phyloP scores from a whole-genome alignment of 2,113 vertebrate genomes.

The Salvator merianae region DNA sequence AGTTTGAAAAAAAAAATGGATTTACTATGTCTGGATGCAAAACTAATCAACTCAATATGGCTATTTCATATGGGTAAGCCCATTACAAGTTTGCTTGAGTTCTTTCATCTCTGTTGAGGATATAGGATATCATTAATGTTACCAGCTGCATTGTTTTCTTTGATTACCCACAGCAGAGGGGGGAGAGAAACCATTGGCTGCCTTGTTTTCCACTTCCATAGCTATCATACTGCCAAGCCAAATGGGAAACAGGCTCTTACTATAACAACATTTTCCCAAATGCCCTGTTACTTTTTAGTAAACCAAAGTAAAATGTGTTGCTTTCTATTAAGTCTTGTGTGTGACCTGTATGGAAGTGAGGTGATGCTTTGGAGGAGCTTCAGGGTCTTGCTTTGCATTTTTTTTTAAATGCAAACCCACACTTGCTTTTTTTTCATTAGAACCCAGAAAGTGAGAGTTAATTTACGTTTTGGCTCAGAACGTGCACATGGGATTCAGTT shows the following conservation, averaged over 20 bases:
- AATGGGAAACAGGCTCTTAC: slow-evolving; percentile 75
- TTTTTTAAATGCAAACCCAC: slow-evolving; percentile 36
- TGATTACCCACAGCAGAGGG: slow-evolving; percentile 63
- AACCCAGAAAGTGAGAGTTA: slow-evolving; percentile 58
- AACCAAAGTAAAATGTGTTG: slow-evolving; percentile 80
- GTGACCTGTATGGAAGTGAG: slow-evolving; percentile 76
- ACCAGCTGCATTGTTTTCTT: slow-evolving; percentile 77
- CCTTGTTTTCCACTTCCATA: slow-evolving; percentile 71
- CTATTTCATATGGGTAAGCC: slow-evolving; percentile 71
- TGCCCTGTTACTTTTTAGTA: slow-evolving; percentile 81
- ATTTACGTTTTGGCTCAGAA: slow-evolving; percentile 66
- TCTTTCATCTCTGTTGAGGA: slow-evolving; percentile 77
- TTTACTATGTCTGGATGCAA: slow-evolving; percentile 65
- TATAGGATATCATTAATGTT: slow-evolving; percentile 73
- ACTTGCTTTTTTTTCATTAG: slow-evolving; percentile 64
- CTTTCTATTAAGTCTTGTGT: slow-evolving; percentile 77
- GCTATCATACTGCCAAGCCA: slow-evolving; percentile 68
- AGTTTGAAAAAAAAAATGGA: slow-evolving; percentile 44
- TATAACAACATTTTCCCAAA: slow-evolving; percentile 78
- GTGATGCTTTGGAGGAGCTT: slow-evolving; percentile 74
- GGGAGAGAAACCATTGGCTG: slow-evolving; percentile 22
- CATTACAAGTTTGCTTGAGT: slow-evolving; percentile 71
- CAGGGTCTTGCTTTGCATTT: slow-evolving; percentile 48
- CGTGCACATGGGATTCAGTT: slow-evolving; percentile 56
- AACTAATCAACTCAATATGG: slow-evolving; percentile 69